These are phyloP conservation scores for Sialis fuliginosa DNA, from an alignment of 2,888 invertebrate species.

Conservation along the genomic window DNA sequence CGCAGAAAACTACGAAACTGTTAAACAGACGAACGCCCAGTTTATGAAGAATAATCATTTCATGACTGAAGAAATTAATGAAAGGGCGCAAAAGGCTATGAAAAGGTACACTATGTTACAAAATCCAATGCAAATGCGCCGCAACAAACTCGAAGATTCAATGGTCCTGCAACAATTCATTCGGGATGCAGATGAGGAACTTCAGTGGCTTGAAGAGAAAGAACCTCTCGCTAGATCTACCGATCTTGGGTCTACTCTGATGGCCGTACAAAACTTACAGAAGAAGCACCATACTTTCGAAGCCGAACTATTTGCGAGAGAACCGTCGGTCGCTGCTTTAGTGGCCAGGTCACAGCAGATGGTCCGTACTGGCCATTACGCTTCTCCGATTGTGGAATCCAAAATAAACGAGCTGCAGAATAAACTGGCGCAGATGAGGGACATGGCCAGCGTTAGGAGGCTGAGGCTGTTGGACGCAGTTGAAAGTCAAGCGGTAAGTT, in stretches of 20 bases:
- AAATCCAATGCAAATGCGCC: slow-evolving; percentile 78
- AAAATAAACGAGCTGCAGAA: slow-evolving; percentile 47
- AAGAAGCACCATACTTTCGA: slow-evolving; percentile 90
- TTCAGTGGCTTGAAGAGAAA: slow-evolving; percentile 76
- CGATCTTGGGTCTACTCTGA: slow-evolving; percentile 39
- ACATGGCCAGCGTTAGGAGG: slow-evolving; percentile 52
- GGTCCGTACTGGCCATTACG: slow-evolving; percentile 73
- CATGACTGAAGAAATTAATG: slow-evolving; percentile 71
- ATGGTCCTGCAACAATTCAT: slow-evolving; percentile 74
- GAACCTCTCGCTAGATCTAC: slow-evolving; percentile 50
- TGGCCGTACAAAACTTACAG: slow-evolving; percentile 71
- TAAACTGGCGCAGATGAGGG: slow-evolving; percentile 51
- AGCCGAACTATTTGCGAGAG: slow-evolving; percentile 72
- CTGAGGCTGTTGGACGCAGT: slow-evolving; percentile 61
- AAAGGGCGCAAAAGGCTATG: slow-evolving; percentile 47
- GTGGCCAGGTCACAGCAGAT: slow-evolving; percentile 59
- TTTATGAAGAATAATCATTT: slow-evolving; percentile 73
- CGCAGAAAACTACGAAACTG: slow-evolving; percentile 60
- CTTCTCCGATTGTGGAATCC: slow-evolving; percentile 51
- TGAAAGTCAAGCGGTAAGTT: slow-evolving; percentile 57
- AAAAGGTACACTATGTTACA: slow-evolving; percentile 55
- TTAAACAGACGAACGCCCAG: slow-evolving; percentile 61
- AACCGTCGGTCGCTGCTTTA: slow-evolving; percentile 63
- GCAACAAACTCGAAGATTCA: slow-evolving; percentile 86
- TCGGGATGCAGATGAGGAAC: slow-evolving; percentile 82